These are phyloP conservation scores for Ameiurus melas DNA, from an alignment of 2,113 vertebrate genomes.

Conservation along the genomic window DNA sequence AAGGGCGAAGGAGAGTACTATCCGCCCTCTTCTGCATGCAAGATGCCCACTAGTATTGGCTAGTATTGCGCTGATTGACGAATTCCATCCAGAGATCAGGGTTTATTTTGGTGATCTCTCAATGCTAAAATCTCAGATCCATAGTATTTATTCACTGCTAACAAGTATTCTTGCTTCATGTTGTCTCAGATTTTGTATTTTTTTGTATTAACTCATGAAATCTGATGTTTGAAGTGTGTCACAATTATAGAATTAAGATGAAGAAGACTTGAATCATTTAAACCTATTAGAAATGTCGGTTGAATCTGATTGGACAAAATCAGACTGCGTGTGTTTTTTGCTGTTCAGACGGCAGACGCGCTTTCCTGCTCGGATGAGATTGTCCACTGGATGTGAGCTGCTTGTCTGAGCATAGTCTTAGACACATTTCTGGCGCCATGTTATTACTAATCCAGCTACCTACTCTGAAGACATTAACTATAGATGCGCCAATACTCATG, in stretches of 20 bases:
- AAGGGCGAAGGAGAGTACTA: neutral
- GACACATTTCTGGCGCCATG: constrained; percentile 61
- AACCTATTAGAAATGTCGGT: neutral
- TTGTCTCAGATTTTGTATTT: neutral
- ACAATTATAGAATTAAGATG: neutral
- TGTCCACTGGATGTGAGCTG: neutral
- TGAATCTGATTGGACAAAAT: neutral
- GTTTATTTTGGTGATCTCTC: neutral
- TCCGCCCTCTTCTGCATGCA: neutral
- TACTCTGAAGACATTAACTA: constrained; percentile 66
- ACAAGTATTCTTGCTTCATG: neutral
- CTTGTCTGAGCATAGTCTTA: neutral
- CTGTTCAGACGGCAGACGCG: neutral
- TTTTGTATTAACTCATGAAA: neutral
- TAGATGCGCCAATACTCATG: neutral
- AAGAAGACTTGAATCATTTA: neutral
- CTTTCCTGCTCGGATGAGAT: neutral
- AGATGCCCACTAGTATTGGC: neutral
- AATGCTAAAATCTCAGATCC: neutral
- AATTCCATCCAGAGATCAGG: no score
- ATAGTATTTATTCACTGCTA: neutral
- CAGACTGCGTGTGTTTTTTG: neutral
- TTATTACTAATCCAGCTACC: constrained; percentile 66
- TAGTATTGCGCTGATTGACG: neutral
- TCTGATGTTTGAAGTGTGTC: neutral